Base-by-base conservation (phyloP, 2,888 invertebrate species). In the Limenitis camilla region DNA sequence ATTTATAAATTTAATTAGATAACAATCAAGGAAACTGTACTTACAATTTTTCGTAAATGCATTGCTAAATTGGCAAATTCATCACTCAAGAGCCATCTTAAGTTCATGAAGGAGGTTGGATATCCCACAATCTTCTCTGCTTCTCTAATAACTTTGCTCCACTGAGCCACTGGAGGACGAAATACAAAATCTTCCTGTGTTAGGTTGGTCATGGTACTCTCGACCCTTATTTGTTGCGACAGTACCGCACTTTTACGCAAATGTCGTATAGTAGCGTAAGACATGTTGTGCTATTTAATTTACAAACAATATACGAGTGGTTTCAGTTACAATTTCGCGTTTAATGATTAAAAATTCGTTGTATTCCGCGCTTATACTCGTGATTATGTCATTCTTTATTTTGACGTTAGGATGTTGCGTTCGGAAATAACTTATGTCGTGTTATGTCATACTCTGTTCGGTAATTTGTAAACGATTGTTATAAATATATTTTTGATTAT, bases 11-110 rank as follows among this genome's bases (percentile, higher is more conserved):
- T 19, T 28, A 35, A 40, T 48, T 44, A 38, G 32, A 52, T 55
- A 49, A 55, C 8, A 49, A 10, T 9, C 35, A 47, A 45, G 45
- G 40, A 50, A 45, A 44, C 28, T 19, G n/a, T 66, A 78, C 85
- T 85, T 65, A 88, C 88, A 57, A 88, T 80, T 74, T 88, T 88
- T 7, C 88, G 78, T 55, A 88, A 76, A 74, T 88, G 87, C 81
- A 87, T 78, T 39, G 88, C 88, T 66, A 89, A 76, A 83, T 90
- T 90, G 55, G 89, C 90, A 68, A 90, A 90, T 84, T 90, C 90
- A 70, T 90, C 90, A 72, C 89, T 90, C 61, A 90, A 82, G 65
- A 90, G 76, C 90, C 90, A 90, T 76, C 90, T 79, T 65, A 90
- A 78, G 71, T 88, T 89, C 85, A 88, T 88, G 66, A 89, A 89